phyloP scores from a whole-genome alignment of 1,140 invertebrate genomes.

The Bombus sylvicola region DNA sequence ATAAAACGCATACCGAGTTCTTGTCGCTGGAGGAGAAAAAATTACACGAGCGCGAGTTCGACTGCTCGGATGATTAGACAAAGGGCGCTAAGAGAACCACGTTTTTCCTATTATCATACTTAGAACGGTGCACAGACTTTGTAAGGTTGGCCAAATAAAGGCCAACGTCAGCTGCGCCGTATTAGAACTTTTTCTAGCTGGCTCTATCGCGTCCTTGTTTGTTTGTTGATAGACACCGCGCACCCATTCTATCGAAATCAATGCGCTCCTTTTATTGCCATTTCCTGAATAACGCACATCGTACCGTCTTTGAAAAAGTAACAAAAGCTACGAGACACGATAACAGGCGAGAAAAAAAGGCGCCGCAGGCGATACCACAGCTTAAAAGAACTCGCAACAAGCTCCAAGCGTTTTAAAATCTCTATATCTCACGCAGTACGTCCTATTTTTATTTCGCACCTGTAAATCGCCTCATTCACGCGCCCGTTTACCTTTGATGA shows the following conservation, averaged over 20 bases:
- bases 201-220: neutral
- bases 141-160: neutral
- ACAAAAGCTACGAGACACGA: neutral
- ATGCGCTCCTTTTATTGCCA: neutral
- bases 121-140: neutral
- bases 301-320: neutral
- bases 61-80: neutral
- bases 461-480: too few species aligned
- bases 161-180: neutral
- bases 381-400: neutral
- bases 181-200: neutral
- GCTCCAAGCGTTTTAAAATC: neutral
- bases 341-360: neutral
- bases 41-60: too few species aligned
- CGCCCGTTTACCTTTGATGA: neutral
- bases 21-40: neutral
- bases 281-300: neutral
- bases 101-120: neutral
- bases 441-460: neutral
- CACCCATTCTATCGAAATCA: neutral
- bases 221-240: neutral
- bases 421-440: neutral
- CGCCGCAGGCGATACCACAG: neutral
- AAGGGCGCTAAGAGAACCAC: neutral
- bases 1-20: neutral